These are phyloP conservation scores for Chesias legatella DNA, from an alignment of 2,888 invertebrate genomes.

Conservation along the genomic window DNA sequence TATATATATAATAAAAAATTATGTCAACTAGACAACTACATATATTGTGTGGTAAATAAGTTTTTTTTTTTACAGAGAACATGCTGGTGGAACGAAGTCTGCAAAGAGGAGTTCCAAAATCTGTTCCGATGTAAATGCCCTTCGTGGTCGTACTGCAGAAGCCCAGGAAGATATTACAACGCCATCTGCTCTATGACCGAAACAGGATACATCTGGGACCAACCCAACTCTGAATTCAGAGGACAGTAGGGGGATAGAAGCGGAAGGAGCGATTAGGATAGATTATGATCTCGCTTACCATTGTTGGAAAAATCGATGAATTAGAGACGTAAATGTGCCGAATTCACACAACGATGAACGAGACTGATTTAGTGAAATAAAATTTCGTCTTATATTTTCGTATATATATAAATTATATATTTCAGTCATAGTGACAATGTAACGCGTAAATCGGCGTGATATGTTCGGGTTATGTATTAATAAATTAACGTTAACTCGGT, in stretches of 20 bases:
- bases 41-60: too few species aligned
- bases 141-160: conserved; percentile 92
- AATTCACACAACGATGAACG: conserved; percentile 62
- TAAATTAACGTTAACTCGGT: conserved; percentile 52
- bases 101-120: conserved; percentile 94
- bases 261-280: conserved; percentile 16
- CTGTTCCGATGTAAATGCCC: conserved; percentile 94
- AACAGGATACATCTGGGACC: conserved; percentile 94
- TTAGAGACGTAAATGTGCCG: conserved; percentile 42
- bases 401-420: conserved; percentile 36
- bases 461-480: conserved; percentile 54
- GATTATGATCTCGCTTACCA: conserved; percentile 27
- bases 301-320: conserved; percentile 22
- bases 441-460: conserved; percentile 38
- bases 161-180: conserved; percentile 93
- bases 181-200: conserved; percentile 94
- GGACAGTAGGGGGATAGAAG: conserved; percentile 46
- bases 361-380: conserved; percentile 72
- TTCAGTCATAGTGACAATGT: conserved; percentile 33
- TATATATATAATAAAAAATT: too few species aligned
- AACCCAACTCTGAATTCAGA: conserved; percentile 81
- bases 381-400: conserved; percentile 72
- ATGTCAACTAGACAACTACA: too few species aligned
- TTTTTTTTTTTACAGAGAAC: conserved; percentile 83
- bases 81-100: conserved; percentile 96